Evolutionary conservation across 2,888 invertebrate species (phyloP).

Genomic region (Scrobipalpa atriplicella): DNA sequence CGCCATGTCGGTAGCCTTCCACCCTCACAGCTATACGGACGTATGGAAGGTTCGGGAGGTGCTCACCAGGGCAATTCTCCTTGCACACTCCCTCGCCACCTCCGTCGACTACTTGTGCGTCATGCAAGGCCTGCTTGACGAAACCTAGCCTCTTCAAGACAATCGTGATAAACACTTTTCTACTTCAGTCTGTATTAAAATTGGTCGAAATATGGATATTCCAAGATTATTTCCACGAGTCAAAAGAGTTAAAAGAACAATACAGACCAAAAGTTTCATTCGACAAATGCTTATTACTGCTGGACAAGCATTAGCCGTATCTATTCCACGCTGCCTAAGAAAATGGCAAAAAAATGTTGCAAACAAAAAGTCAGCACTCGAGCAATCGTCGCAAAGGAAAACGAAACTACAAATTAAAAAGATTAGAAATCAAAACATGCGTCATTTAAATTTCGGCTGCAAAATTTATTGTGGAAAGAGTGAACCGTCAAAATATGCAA

Average conservation of each 20-base stretch:
- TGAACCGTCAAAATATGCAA: background rate
- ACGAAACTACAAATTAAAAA: background rate
- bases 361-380: background rate
- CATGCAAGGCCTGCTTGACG: conserved; percentile 75
- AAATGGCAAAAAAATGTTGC: conserved; percentile 2
- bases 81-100: conserved; percentile 74
- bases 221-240: background rate
- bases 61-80: conserved; percentile 68
- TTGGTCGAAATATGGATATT: background rate
- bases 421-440: background rate
- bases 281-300: background rate
- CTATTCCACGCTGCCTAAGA: background rate
- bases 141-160: conserved; percentile 45
- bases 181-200: too few species aligned
- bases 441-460: background rate
- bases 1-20: conserved; percentile 48
- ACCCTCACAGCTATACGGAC: conserved; percentile 49
- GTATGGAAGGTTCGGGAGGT: conserved; percentile 74
- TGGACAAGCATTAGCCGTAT: background rate
- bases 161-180: too few species aligned
- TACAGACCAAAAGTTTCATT: background rate
- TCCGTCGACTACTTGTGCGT: conserved; percentile 77
- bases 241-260: background rate
- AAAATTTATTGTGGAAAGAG: background rate
- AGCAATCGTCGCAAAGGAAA: background rate